Evolutionary conservation across 1,140 invertebrate species (phyloP).

Genomic region (Elysia chlorotica): DNA sequence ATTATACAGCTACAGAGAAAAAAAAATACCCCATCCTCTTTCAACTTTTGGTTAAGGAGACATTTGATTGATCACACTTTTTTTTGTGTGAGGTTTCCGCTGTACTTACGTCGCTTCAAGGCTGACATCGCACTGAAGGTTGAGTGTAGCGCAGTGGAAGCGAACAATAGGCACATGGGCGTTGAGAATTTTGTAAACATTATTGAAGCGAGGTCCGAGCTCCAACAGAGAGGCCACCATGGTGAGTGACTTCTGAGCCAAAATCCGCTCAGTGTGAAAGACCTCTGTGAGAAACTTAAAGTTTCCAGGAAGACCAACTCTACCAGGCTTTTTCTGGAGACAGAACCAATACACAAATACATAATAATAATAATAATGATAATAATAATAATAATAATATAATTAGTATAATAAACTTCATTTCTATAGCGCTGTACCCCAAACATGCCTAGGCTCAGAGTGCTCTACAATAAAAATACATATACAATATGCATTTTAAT

Average conservation of each 20-base stretch:
- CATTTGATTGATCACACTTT: neutral
- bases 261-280: neutral
- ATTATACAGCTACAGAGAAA: neutral
- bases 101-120: constrained; percentile 5
- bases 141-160: neutral
- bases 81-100: neutral
- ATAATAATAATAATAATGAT: no score
- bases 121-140: constrained; percentile 10
- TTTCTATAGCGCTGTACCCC: no score
- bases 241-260: constrained; percentile 8
- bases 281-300: constrained; percentile 11
- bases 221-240: constrained; percentile 1
- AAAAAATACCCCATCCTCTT: neutral
- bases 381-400: no score
- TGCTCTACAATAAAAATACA: no score
- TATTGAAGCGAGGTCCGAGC: neutral
- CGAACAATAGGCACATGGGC: constrained; percentile 14
- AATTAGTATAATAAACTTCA: no score
- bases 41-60: neutral
- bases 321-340: no score
- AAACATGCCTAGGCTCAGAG: no score
- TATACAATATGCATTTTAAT: no score
- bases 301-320: no score
- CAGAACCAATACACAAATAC: no score
- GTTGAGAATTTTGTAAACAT: constrained; percentile 6